These are phyloP conservation scores for Ptyas mucosa DNA, from an alignment of 2,113 vertebrate species.

Conservation along the genomic window DNA sequence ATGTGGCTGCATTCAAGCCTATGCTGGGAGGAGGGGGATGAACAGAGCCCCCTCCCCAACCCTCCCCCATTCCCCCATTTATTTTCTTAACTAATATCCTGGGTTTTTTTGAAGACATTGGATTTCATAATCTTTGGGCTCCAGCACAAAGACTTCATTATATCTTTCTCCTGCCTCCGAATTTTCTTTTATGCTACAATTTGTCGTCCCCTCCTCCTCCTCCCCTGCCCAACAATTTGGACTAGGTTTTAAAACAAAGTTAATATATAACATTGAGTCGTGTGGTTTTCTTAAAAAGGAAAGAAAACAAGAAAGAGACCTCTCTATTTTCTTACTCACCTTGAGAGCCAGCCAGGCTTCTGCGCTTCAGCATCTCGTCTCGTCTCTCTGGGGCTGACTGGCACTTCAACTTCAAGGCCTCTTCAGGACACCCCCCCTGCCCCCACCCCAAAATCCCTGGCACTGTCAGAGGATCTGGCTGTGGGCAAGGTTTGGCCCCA, in stretches of 20 bases:
- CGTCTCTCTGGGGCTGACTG: not conserved
- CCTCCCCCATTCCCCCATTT: conserved; percentile 21
- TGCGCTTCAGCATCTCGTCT: rapidly evolving
- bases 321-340: conserved; percentile 8
- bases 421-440: no score
- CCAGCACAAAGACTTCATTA: conserved; percentile 65
- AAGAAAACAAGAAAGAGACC: not conserved
- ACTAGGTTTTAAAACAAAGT: not conserved
- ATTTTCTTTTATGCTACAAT: not conserved
- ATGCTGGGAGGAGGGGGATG: conserved; percentile 48
- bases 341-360: not conserved
- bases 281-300: not conserved
- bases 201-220: not conserved
- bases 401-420: not conserved
- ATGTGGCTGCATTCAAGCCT: not conserved
- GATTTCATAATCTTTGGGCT: conserved; percentile 59
- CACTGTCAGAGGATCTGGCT: not conserved
- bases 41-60: conserved; percentile 5
- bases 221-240: not conserved
- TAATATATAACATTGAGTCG: not conserved
- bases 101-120: conserved; percentile 31
- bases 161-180: not conserved
- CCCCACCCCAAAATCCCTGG: not conserved
- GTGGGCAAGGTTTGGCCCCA: no score
- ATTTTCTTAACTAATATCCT: conserved; percentile 64